phyloP scores from a whole-genome alignment of 2,113 vertebrate genomes.

The Actenoides hombroni region DNA sequence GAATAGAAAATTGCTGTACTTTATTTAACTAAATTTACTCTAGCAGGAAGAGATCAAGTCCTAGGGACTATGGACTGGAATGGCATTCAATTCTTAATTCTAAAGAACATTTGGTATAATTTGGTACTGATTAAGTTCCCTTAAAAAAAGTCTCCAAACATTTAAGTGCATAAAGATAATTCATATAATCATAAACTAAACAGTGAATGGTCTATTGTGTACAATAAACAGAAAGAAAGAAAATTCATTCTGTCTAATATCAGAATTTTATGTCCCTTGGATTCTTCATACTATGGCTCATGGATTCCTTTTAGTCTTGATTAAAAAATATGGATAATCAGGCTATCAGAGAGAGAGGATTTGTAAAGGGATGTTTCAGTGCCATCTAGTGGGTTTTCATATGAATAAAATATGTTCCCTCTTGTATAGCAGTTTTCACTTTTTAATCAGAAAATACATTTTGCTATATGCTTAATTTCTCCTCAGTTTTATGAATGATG shows the following conservation, averaged over 20 bases:
- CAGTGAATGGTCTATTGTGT: not conserved
- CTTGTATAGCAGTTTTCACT: not conserved
- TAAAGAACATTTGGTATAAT: not conserved
- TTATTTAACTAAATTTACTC: not conserved
- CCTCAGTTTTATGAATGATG: not conserved
- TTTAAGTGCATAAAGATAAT: not conserved
- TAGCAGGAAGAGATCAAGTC: not conserved
- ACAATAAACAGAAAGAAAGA: not conserved
- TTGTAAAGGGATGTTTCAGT: conserved; percentile 1
- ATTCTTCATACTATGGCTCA: not conserved
- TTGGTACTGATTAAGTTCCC: not conserved
- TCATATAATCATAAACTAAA: not conserved
- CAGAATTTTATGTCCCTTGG: not conserved
- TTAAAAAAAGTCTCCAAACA: not conserved
- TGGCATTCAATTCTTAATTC: not conserved
- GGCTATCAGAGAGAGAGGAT: not conserved
- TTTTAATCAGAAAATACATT: not conserved
- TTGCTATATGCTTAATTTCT: not conserved
- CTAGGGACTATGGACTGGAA: not conserved
- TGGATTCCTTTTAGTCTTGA: not conserved
- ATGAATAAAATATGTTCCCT: not conserved
- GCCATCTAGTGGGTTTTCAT: conserved; percentile 41
- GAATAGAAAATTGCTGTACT: not conserved
- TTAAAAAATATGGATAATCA: not conserved
- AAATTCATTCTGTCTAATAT: not conserved